phyloP scores from a whole-genome alignment of 1,140 invertebrate species.

The Drosophila miranda region DNA sequence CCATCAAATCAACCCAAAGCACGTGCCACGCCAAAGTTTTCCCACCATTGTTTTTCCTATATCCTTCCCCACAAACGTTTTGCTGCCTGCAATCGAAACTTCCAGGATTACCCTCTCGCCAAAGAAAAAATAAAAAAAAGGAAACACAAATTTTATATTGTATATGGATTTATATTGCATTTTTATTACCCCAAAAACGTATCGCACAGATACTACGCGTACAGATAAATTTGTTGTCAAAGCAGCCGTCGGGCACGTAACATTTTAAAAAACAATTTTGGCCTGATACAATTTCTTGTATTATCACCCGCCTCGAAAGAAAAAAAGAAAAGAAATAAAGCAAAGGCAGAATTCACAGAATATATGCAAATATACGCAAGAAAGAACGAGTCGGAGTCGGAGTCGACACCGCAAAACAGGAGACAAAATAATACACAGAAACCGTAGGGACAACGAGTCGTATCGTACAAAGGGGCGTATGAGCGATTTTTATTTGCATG shows the following conservation, averaged over 20 bases:
- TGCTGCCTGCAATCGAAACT: slow-evolving; percentile 60
- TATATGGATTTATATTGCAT: slow-evolving; percentile 77
- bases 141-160: slow-evolving; percentile 54
- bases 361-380: slow-evolving; percentile 58
- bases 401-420: slow-evolving; percentile 6
- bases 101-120: slow-evolving; percentile 39
- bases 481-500: slow-evolving; percentile 73
- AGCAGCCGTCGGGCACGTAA: slow-evolving; percentile 67
- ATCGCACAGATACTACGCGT: slow-evolving; percentile 29
- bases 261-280: slow-evolving; percentile 79
- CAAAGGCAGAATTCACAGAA: slow-evolving; percentile 52
- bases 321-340: too few species aligned
- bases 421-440: slow-evolving; percentile 11
- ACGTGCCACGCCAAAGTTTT: slow-evolving; percentile 15
- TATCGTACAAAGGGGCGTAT: slow-evolving; percentile 58
- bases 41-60: not conserved
- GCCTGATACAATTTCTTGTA: slow-evolving; percentile 71
- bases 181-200: slow-evolving; percentile 61
- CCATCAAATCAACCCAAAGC: slow-evolving; percentile 13
- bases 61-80: slow-evolving; percentile 19
- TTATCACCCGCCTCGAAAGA: slow-evolving; percentile 48
- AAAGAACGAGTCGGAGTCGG: not conserved
- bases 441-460: slow-evolving; percentile 3
- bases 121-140: slow-evolving; percentile 1
- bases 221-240: slow-evolving; percentile 42